These are phyloP conservation scores for Pholis gunnellus DNA, from an alignment of 2,113 vertebrate genomes.

Conservation along the genomic window DNA sequence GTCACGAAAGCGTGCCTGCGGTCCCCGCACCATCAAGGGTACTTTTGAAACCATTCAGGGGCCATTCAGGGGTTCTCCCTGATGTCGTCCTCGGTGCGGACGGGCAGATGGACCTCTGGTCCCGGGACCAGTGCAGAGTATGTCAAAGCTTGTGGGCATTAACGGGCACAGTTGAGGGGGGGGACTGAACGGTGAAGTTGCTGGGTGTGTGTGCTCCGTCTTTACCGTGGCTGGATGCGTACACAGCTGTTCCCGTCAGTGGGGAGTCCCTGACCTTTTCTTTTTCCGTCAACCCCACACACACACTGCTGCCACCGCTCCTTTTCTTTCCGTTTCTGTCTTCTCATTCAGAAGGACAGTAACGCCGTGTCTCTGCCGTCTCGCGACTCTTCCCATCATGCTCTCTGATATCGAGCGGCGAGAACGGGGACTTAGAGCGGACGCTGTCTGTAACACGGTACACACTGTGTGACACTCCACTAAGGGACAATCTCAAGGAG, in stretches of 20 bases:
- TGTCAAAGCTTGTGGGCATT: constrained; percentile 12
- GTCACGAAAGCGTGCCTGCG: background rate
- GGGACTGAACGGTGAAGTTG: constrained; percentile 2
- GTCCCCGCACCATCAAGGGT: background rate
- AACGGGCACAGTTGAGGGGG: background rate
- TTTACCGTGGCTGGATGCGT: constrained; percentile 72
- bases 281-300: constrained; percentile 54
- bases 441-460: constrained; percentile 6
- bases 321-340: background rate
- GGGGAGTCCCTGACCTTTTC: constrained; percentile 81
- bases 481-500: constrained; percentile 47
- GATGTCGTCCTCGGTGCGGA: background rate
- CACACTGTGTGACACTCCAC: background rate
- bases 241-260: constrained; percentile 79
- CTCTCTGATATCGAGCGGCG: constrained; percentile 2
- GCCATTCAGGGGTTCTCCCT: too few species aligned
- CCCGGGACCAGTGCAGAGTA: constrained; percentile 10
- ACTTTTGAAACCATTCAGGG: background rate
- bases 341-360: background rate
- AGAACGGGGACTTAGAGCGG: background rate
- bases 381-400: background rate
- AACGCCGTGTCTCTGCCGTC: constrained; percentile 5
- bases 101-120: background rate
- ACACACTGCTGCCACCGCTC: constrained; percentile 11
- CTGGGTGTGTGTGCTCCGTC: constrained; percentile 20